A percentile compares a stretch with the other conserved stretches of the same genome.
These are phyloP conservation scores for Vanessa cardui DNA, from an alignment of 2,888 invertebrate genomes.

Conservation along the genomic window DNA sequence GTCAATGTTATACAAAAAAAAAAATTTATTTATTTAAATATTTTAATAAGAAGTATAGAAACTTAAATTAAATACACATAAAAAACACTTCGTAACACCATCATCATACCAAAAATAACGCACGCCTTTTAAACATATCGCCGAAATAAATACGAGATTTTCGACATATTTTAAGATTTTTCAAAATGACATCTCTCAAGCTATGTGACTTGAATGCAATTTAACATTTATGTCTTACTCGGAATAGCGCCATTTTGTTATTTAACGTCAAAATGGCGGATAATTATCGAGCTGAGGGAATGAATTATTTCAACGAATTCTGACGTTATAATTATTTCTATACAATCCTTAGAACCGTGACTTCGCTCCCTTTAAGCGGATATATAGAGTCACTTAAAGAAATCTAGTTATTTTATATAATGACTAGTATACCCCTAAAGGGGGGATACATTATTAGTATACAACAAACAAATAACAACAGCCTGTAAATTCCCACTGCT, in stretches of 20 bases:
- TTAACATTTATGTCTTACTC: conserved; percentile 14
- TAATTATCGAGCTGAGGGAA: conserved; percentile 10
- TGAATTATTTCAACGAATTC: conserved; percentile 12
- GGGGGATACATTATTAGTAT: too few species aligned
- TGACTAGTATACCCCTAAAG: too few species aligned
- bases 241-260: conserved; percentile 10
- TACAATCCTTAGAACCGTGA: background rate
- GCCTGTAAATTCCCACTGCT: too few species aligned
- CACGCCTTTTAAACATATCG: background rate
- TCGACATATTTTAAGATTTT: conserved; percentile 2
- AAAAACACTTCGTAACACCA: background rate
- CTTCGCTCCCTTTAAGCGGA: background rate
- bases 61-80: too few species aligned
- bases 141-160: background rate
- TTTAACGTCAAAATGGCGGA: conserved; percentile 11
- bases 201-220: conserved; percentile 12
- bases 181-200: background rate
- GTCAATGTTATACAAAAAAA: background rate
- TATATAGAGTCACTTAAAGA: too few species aligned
- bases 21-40: too few species aligned
- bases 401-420: too few species aligned
- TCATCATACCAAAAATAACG: background rate
- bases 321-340: background rate
- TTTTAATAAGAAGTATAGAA: too few species aligned
- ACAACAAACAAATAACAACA: too few species aligned